Evolutionary conservation across 2,797 vertebrate genomes (phyloP), one percentile per base, ranked within the genome.

Genomic region (Cirrhinus molitorella): DNA sequence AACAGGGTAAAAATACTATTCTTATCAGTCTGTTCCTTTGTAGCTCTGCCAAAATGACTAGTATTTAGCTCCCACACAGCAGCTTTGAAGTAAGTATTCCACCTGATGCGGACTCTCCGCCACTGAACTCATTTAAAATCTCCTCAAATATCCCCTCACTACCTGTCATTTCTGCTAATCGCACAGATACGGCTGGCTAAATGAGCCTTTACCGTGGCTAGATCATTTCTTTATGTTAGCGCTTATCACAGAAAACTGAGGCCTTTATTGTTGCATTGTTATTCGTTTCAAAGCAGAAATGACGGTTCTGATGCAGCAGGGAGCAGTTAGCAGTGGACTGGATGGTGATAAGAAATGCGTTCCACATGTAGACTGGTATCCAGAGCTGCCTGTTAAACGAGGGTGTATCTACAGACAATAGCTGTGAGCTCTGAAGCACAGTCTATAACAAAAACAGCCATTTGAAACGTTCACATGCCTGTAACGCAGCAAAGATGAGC

Each of bases 341-440:
- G 82, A 49, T 21, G 85, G 88, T 73, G 94, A 95, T 95, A 93
- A 93, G 91, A 87, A 94, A 93, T 91, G 91, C 70, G 92, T 94
- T 90, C 93, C 94, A 94, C 92, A 93, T 94, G 93, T 81, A 66
- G 73, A 66, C 55, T 59, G 40, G 57, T 74, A 61, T 77, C 68
- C 81, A 68, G 72, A 34, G 11, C 55, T 17, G 31, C 73, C 85
- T 71, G 65, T 88, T 85, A 79, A 37, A 55, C 13, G 65, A 53
- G 23, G 28, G 73, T 40, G 63, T 66, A 83, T 83, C 83, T 85
- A 74, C 80, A 45, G 31, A 88, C 80, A 67, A 84, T 51, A 77
- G 43, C 73, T 75, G 45, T 65, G 68, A 63, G 31, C 34, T 67
- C 17, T 21, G 55, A 34, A 19, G 10, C 55, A 49, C 11, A 47